Conservation (phyloP, 2,888 invertebrate genomes). For the Odontocerum albicorne region DNA sequence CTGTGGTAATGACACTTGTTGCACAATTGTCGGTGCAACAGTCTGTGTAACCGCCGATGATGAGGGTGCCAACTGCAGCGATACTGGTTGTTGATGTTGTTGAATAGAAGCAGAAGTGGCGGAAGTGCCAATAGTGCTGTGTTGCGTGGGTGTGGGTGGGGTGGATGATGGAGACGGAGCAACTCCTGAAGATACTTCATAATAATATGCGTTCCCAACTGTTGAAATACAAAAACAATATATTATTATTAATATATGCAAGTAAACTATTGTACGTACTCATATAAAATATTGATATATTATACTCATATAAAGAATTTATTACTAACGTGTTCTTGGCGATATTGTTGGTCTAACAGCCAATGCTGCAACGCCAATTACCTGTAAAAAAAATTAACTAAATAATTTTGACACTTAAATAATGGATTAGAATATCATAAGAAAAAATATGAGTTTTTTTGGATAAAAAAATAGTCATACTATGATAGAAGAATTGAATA, state of each 20-base stretch:
- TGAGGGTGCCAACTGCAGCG: not conserved
- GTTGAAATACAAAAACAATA: not conserved
- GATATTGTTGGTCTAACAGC: slow-evolving; percentile 30
- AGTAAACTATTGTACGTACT: not conserved
- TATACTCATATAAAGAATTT: not conserved
- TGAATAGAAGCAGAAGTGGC: too few species aligned
- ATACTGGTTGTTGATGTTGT: not conserved
- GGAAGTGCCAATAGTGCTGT: slow-evolving; percentile 33
- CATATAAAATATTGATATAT: not conserved
- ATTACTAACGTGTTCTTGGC: slow-evolving; percentile 22
- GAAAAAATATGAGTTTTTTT: not conserved
- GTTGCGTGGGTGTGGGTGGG: slow-evolving; percentile 19
- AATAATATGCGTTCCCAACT: slow-evolving; percentile 28
- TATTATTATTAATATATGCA: not conserved
- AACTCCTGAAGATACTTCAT: slow-evolving; percentile 31
- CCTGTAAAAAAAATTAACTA: slow-evolving; percentile 39
- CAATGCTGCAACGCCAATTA: slow-evolving; percentile 50
- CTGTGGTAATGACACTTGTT: slow-evolving; percentile 1
- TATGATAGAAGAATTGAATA: not conserved
- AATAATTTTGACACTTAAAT: not conserved
- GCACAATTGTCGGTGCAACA: slow-evolving; percentile 31
- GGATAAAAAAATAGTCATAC: too few species aligned
- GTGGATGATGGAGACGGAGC: slow-evolving; percentile 15
- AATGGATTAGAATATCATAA: not conserved
- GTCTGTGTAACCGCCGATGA: slow-evolving; percentile 31